These are phyloP conservation scores for Lepisosteus osseus DNA, from an alignment of 2,113 vertebrate genomes.

Conservation along the genomic window DNA sequence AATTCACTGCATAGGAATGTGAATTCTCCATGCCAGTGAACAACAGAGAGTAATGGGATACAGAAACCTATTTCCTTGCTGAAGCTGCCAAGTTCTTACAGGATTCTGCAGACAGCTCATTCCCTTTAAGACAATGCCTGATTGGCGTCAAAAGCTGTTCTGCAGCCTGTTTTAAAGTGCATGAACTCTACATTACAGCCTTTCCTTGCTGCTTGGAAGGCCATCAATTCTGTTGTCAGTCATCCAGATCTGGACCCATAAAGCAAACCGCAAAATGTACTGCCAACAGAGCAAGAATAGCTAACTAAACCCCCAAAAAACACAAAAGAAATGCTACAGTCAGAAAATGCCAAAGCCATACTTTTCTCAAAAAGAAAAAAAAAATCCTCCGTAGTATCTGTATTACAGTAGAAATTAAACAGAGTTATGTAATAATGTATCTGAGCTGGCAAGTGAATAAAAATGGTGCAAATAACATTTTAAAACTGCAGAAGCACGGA, in stretches of 20 bases:
- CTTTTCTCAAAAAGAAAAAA: too few species aligned
- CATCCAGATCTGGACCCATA: not conserved
- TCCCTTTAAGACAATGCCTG: constrained; percentile 31
- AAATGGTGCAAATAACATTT: too few species aligned
- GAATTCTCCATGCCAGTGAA: not conserved
- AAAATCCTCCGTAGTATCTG: too few species aligned
- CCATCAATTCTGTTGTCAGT: not conserved
- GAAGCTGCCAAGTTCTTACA: not conserved
- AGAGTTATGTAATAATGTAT: too few species aligned
- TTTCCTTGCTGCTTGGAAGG: not conserved
- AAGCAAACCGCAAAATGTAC: not conserved
- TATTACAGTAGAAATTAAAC: too few species aligned
- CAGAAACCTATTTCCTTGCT: not conserved
- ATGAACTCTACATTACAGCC: constrained; percentile 5
- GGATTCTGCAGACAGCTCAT: not conserved
- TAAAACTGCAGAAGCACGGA: too few species aligned
- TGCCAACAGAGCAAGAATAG: too few species aligned
- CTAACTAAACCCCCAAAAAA: not conserved
- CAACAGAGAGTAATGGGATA: not conserved
- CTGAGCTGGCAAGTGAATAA: too few species aligned
- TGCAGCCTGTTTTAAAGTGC: not conserved
- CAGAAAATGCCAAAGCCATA: not conserved
- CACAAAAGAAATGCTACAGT: not conserved
- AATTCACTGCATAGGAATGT: not conserved
- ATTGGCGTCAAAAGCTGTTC: not conserved